A percentile compares a stretch with the other conserved stretches of the same genome.
Evolutionary conservation across 2,113 vertebrate genomes (phyloP).

Genomic region (Ciconia stormi): DNA sequence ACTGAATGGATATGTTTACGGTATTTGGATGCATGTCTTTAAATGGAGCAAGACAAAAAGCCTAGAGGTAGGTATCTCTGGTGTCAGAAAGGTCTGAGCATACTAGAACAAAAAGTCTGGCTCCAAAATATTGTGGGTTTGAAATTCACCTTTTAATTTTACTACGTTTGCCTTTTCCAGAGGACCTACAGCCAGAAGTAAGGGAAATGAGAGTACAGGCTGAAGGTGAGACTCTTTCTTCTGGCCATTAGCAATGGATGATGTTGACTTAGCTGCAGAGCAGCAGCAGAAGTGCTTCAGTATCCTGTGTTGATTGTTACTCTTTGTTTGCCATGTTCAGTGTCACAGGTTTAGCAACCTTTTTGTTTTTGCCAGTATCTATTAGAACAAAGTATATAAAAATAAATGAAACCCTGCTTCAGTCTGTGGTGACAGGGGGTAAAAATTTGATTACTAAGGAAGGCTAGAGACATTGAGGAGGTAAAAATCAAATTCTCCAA

Average conservation of each 20-base stretch:
- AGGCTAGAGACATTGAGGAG: not conserved
- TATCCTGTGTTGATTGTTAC: not conserved
- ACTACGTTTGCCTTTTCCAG: not conserved
- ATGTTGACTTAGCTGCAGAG: too few relatives aligned
- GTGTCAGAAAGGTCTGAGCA: not conserved
- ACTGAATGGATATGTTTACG: not conserved
- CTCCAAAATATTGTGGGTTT: not conserved
- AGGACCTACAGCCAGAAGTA: not conserved
- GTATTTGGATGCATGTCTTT: not conserved
- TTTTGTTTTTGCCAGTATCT: not conserved
- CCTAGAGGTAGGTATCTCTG: not conserved
- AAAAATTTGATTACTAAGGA: not conserved
- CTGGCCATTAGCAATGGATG: not conserved
- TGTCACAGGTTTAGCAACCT: rapidly evolving
- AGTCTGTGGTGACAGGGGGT: not conserved
- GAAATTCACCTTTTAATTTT: not conserved
- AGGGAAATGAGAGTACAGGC: not conserved
- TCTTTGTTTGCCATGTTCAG: not conserved
- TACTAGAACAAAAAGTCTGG: not conserved
- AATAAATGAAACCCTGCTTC: not conserved
- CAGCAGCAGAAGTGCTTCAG: not conserved
- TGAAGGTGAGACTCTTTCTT: not conserved
- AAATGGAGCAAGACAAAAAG: not conserved
- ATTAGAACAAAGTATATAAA: not conserved
- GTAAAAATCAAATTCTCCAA: not conserved